Base-by-base conservation (phyloP, 2,888 invertebrate genomes). In the Tetragnatha montana region DNA sequence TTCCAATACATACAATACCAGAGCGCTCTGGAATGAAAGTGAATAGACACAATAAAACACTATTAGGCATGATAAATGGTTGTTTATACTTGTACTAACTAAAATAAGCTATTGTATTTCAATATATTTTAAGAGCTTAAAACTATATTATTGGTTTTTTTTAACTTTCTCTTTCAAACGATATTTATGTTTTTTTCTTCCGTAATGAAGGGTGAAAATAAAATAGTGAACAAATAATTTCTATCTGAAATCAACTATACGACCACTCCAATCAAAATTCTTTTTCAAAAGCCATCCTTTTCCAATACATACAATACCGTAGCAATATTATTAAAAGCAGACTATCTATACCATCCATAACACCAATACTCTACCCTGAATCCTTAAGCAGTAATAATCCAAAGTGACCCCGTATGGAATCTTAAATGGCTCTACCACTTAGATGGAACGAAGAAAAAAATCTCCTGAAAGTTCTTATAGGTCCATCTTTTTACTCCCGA, bases 311-410 rank as follows among this genome's bases (percentile, higher is more conserved):
- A 12, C 60, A 60, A 60, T 60, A 60, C 60, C 60, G 10, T 10
- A 60, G 60, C 60, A 60, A 60, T 60, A 17, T 60, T 60, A 60
- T 60, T 60, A 60, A 60, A 60, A 60, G 60, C 60, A 60, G 60
- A 60, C 8, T 60, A 7, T 60, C 21, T 17, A 70, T 12, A 50
- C 69, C 70, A 35, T 50, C 50, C 47, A 71, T 49, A 51, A 81
- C 47, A 19, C 14, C 14, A 21, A 49, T n/a, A 19, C 51, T 22
- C 17, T 71, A 8, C 74, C 60, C 50, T 69, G 76, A 85, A 85
- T 85, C 74, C 78, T 85, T 78, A 85, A 85, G 78, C 78, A 78
- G 85, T 78, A 85, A 85, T 85, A 85, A 85, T 76, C 85, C 51
- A 76, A 78, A 85, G 85, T 85, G 85, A 14, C 74, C 70, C 50